phyloP scores from a whole-genome alignment of 2,888 invertebrate genomes.

The Leucophenga montana region DNA sequence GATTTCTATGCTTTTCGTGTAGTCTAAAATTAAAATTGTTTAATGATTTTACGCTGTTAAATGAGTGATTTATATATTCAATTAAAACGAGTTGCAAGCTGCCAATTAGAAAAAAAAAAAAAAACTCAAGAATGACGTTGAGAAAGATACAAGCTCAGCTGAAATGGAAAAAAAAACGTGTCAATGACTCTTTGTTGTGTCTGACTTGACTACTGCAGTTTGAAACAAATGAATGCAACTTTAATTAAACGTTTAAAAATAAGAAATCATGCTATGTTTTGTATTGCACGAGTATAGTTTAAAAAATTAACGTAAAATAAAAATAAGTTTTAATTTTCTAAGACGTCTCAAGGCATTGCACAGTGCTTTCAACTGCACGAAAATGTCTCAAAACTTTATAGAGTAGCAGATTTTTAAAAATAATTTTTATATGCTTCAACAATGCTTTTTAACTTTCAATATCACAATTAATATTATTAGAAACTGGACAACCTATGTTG shows the following conservation, averaged over 20 bases:
- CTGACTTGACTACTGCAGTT: background rate
- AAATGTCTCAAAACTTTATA: no score
- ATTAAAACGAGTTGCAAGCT: constrained; percentile 47
- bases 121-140: constrained; percentile 34
- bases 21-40: constrained; percentile 12
- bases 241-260: constrained; percentile 3
- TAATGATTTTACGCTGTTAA: constrained; percentile 33
- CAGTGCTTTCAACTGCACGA: no score
- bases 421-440: no score
- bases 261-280: background rate
- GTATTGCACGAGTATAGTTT: no score
- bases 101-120: constrained; percentile 25
- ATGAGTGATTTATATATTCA: constrained; percentile 62
- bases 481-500: no score
- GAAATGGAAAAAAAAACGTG: background rate
- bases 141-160: constrained; percentile 29
- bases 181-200: constrained; percentile 22
- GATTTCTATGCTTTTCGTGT: background rate
- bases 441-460: no score
- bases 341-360: no score
- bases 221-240: constrained; percentile 7
- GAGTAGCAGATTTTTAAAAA: no score
- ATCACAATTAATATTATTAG: no score
- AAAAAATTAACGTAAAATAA: background rate
- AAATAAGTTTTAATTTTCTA: background rate